Evolutionary conservation across 1,140 invertebrate species (phyloP).

Genomic region (Anthonomus grandis): DNA sequence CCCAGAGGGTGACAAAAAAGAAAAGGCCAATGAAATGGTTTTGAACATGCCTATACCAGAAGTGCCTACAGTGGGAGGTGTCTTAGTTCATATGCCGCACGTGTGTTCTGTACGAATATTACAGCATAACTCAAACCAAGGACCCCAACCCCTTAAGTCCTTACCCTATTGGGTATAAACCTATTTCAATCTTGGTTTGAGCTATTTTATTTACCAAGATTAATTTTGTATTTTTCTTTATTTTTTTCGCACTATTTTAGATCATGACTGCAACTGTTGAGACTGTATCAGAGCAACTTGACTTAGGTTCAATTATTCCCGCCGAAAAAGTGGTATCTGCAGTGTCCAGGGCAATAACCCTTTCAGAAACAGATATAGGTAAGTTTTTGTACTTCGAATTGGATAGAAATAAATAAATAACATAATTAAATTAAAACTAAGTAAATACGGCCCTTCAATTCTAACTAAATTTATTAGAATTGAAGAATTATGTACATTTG

Average conservation of each 20-base stretch:
- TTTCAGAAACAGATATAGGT: constrained; percentile 87
- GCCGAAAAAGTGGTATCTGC: constrained; percentile 75
- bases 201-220: constrained; percentile 12
- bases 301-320: constrained; percentile 78
- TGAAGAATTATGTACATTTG: no score
- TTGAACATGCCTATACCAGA: constrained; percentile 64
- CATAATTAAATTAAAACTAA: no score
- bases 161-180: constrained; percentile 16
- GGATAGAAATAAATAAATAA: no score
- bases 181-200: constrained; percentile 31
- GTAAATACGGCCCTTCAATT: no score
- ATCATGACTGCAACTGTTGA: constrained; percentile 92
- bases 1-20: constrained; percentile 64
- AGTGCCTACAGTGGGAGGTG: constrained; percentile 73
- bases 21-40: constrained; percentile 60
- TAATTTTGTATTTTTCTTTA: not conserved
- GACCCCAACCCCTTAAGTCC: constrained; percentile 13
- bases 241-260: constrained; percentile 52
- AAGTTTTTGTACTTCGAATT: constrained; percentile 42
- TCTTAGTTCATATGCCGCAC: constrained; percentile 86
- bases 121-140: constrained; percentile 39
- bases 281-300: constrained; percentile 85
- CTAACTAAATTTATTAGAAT: no score
- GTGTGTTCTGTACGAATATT: constrained; percentile 62
- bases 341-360: constrained; percentile 78